Base-by-base conservation (phyloP, 1,140 invertebrate species). In the Trinorchestia longiramus region DNA sequence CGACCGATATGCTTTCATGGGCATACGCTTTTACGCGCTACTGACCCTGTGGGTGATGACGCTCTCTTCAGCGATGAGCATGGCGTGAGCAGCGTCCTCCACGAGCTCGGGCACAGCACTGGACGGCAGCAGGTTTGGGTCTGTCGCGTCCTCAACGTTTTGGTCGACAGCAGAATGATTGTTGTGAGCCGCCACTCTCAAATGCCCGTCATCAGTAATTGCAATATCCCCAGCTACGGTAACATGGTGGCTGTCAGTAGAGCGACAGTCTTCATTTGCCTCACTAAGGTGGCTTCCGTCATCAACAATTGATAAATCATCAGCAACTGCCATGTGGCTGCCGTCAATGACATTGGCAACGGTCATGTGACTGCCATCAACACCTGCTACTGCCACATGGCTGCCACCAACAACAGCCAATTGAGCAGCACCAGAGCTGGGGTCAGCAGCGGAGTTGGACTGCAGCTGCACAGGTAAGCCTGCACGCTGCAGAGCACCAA, bases 11-110 rank as follows among this genome's bases (percentile, higher is more conserved):
- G n/a, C n/a, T n/a, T n/a, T n/a, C n/a, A n/a, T n/a, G n/a, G n/a
- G n/a, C 47, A 53, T 11, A 53, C 47, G 47, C 19, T 53, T 19
- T 53, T 3, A 28, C 1, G 11, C 15, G 62, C 62, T 28, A 77
- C 88, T 42, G 17, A 90, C 88, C 43, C 41, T 36, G 43, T 94
- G 92, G 8, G 92, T 23, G 44, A 94, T 94, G 92, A 94, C 92
- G 44, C 92, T 94, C 43, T 94, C 92, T 40, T 94, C 92, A 40
- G 92, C 92, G 43, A 94, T 94, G 92, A 94, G 92, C 92, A 94
- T 45, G 36, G 43, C 43, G 44, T 94, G 92, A 40, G 92, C 92
- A 47, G 92, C 92, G 44, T 44, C 92, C 43, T 94, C 90, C 4
- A 92, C 92, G 43, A 94, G 92, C 92, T 94, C 92, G 0, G 92